These are phyloP conservation scores for Eunapius fragilis DNA, from an alignment of 37 sponge, comb jelly and placozoan species.

Conservation along the genomic window DNA sequence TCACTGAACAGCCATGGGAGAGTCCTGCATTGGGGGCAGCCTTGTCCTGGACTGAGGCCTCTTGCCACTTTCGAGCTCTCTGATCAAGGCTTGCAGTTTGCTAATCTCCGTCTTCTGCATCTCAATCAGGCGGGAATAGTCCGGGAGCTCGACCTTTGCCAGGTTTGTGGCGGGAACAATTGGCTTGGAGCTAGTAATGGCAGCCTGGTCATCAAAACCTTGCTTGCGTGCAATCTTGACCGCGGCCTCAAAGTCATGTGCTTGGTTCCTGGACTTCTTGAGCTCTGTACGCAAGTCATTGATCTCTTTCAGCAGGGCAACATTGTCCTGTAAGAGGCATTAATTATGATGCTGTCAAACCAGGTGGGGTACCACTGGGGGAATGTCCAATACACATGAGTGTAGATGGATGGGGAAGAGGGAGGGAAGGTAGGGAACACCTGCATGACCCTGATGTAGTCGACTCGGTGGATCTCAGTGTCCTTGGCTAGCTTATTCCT, in stretches of 20 bases:
- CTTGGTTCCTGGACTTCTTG: slow-evolving; percentile 76
- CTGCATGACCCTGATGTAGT: slow-evolving; percentile 96
- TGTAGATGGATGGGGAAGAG: background rate
- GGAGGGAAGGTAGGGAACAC: slow-evolving; percentile 19
- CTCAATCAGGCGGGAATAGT: slow-evolving; percentile 77
- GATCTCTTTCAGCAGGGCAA: slow-evolving; percentile 92
- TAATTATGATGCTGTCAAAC: slow-evolving; percentile 16
- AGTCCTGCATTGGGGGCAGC: slow-evolving; percentile 65
- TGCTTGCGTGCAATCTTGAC: slow-evolving; percentile 83
- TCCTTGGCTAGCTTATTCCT: slow-evolving; percentile 95
- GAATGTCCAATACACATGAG: background rate
- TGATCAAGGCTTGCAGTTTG: slow-evolving; percentile 67
- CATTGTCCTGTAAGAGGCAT: no score
- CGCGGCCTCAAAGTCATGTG: slow-evolving; percentile 84
- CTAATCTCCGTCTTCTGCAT: slow-evolving; percentile 92
- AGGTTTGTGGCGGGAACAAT: slow-evolving; percentile 45
- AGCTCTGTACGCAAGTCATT: slow-evolving; percentile 93
- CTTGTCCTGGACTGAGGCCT: slow-evolving; percentile 35
- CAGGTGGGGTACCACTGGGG: background rate
- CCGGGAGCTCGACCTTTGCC: slow-evolving; percentile 60
- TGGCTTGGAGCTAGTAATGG: slow-evolving; percentile 20
- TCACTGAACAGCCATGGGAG: slow-evolving; percentile 9
- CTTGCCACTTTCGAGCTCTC: slow-evolving; percentile 44
- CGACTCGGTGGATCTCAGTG: slow-evolving; percentile 87
- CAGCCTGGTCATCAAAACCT: slow-evolving; percentile 72